Base-by-base conservation (phyloP, 2,797 vertebrate species). In the Sardinella longiceps region DNA sequence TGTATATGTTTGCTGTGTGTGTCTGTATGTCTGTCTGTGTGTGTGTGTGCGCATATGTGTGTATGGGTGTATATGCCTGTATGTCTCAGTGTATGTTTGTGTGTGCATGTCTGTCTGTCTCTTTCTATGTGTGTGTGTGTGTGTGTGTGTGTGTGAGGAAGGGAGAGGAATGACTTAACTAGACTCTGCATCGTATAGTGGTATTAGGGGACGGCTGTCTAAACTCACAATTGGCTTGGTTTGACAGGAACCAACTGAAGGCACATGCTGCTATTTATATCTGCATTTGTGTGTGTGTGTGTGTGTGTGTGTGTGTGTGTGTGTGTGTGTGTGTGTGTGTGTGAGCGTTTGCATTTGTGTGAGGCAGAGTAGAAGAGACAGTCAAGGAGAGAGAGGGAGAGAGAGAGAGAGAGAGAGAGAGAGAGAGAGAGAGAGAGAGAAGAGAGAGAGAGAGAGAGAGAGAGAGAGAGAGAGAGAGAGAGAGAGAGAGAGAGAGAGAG, bases 141-240 rank as follows among this genome's bases (percentile, higher is more conserved):
- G 28, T 70, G 63, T 33, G 28, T 70, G 63, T 33, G 63, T 33
- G 63, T 33, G 87, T 87, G 81, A 56, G 48, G 87, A 88, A 88
- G 85, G 81, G 85, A 48, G 43, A 70, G 66, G 23, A n/a, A 81
- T 66, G 43, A 39, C 63, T 63, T 63, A 70, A 70, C 63, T 28
- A 48, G 81, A 53, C 37, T 81, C 56, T 51, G 48, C 85, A 82
- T 70, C 14, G 6, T 82, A 83, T 48, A 48, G 66, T 83, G 74
- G 81, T 83, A 82, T 74, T 66, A 84, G 51, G 66, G 48, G 23
- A 37, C 80, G 84, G 70, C 84, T 81, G 58, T 84, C 74, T 80
- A 45, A 85, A 82, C 82, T 70, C 74, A 82, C 63, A 84, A 45
- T 58, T 81, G 74, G 56, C 43, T 60, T 86, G 84, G 84, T 77